phyloP scores from a whole-genome alignment of 35 echinoderm and acorn worm species.

The Heliocidaris tuberculata region DNA sequence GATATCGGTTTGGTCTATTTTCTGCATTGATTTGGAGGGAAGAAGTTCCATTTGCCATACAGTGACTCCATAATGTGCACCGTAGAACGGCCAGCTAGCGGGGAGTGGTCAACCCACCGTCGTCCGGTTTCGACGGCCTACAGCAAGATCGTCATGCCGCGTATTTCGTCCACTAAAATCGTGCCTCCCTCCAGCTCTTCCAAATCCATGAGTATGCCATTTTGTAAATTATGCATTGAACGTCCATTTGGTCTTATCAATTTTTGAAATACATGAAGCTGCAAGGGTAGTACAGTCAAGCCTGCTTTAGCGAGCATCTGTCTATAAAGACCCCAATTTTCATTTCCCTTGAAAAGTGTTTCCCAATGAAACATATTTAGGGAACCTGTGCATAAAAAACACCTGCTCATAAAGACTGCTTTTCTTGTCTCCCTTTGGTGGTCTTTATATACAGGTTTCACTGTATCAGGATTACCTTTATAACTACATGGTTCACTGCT shows the following conservation, averaged over 20 bases:
- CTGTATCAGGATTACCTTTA: too few relatives aligned
- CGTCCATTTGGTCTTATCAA: background rate
- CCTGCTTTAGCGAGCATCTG: too few relatives aligned
- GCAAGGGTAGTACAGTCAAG: too few relatives aligned
- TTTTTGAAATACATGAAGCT: too few relatives aligned
- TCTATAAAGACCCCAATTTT: too few relatives aligned
- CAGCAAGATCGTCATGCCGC: conserved; percentile 40
- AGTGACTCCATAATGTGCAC: conserved; percentile 28
- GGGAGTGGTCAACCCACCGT: conserved; percentile 26
- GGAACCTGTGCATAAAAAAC: too few relatives aligned
- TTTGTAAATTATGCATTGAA: background rate
- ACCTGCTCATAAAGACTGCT: too few relatives aligned
- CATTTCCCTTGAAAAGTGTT: too few relatives aligned
- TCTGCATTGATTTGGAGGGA: background rate
- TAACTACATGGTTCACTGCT: too few relatives aligned
- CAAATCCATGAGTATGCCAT: background rate
- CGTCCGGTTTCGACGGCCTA: background rate
- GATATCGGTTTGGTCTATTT: background rate
- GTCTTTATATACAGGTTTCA: too few relatives aligned
- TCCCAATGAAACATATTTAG: too few relatives aligned
- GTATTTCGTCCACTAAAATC: conserved; percentile 31
- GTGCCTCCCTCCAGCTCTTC: background rate
- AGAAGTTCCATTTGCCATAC: background rate
- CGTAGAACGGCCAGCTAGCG: conserved; percentile 32
- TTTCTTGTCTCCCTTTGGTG: too few relatives aligned